Evolutionary conservation across 2,797 vertebrate species (phyloP), one percentile per base, ranked within the genome.

Genomic region (Tamandua tetradactyla): DNA sequence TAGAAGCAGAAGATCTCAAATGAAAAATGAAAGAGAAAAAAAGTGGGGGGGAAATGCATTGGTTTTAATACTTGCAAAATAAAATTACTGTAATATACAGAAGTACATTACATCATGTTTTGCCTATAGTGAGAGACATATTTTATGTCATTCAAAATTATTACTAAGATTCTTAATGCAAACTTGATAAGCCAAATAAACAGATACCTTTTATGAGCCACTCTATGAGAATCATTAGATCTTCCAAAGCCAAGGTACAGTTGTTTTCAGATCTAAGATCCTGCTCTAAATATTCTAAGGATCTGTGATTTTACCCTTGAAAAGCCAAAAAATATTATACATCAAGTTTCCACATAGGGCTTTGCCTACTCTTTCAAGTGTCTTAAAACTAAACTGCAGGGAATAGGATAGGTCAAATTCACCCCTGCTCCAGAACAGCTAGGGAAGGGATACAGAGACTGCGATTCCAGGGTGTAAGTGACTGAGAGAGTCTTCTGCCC

Each of bases 321-420:
- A 84, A 79, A 13, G 7, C 10, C 22, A 64, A 87, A 93, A 76
- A 66, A 44, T 91, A 91, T 78, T 32, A 64, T 14, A 42, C 79
- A 92, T 92, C 78, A 80, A 49, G 44, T 86, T 95, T 95, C 84
- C 62, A 97, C 49, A 90, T 79, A 92, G 52, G 32, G 47, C 37
- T 76, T 95, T 95, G 27, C 64, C 85, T 96, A 85, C 69, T 89
- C 88, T 94, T 85, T 92, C 61, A 89, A 96, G 81, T 82, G 27
- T 49, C 87, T 94, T 69, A 82, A 40, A 85, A 18, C 95, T 89
- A 47, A 47, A 47, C 44, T 47, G 44, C 44, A 47, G 44, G n/a
- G n/a, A n/a, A n/a, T n/a, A n/a, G n/a, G n/a, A n/a, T n/a, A n/a
- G n/a, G n/a, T n/a, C n/a, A n/a, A n/a, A n/a, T n/a, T n/a, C n/a